These are phyloP conservation scores for Aspidapion aeneum DNA, from an alignment of 2,888 invertebrate genomes.

Conservation along the genomic window DNA sequence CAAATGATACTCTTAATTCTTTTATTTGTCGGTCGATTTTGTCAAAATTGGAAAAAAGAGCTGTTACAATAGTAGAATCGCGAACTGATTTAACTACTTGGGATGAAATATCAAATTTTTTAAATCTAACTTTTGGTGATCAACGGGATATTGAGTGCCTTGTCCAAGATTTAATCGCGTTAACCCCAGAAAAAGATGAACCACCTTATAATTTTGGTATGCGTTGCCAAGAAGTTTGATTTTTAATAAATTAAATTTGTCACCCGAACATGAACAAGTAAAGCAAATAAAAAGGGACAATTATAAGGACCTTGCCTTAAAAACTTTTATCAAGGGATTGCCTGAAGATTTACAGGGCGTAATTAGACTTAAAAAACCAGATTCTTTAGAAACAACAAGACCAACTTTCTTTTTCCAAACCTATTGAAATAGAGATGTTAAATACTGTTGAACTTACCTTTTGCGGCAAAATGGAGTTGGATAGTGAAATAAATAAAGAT, in stretches of 20 bases:
- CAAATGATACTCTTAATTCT: not conserved
- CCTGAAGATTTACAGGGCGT: conserved; percentile 1
- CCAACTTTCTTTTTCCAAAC: not conserved
- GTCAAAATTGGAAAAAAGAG: not conserved
- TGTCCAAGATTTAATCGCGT: conserved; percentile 11
- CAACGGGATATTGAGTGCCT: conserved; percentile 5
- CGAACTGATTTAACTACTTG: conserved; percentile 1
- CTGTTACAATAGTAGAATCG: not conserved
- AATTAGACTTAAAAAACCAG: conserved; percentile 2
- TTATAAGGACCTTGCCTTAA: conserved; percentile 8
- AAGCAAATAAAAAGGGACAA: conserved; percentile 1
- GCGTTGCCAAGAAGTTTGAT: conserved; percentile 12
- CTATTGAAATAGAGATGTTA: not conserved
- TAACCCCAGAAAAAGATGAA: conserved; percentile 8
- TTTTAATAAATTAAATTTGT: conserved; percentile 7
- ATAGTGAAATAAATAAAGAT: too few species aligned
- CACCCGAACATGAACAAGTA: not conserved
- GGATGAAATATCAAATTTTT: not conserved
- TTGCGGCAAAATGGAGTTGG: too few species aligned
- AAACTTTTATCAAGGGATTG: conserved; percentile 14
- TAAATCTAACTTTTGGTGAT: not conserved
- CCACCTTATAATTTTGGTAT: conserved; percentile 15
- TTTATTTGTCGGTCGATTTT: conserved; percentile 1
- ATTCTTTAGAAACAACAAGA: conserved; percentile 6
- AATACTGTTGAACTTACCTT: not conserved